phyloP scores from a whole-genome alignment of 23 tunicate species.

The Botrylloides violaceus region DNA sequence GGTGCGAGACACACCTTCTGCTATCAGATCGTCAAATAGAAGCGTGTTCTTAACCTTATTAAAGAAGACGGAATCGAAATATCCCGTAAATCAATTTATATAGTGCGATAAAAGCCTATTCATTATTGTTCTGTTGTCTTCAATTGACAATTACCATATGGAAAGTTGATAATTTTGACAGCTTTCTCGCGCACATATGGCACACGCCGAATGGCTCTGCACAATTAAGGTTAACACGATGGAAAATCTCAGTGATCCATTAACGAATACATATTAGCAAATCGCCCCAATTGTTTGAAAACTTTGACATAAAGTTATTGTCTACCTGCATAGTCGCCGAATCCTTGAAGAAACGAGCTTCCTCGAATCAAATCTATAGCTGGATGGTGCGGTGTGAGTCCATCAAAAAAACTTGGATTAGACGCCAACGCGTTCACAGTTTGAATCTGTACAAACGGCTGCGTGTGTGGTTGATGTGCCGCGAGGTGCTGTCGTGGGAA shows the following conservation, averaged over 20 bases:
- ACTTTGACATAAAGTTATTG: background rate
- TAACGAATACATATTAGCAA: too few species aligned
- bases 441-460: conserved; percentile 1
- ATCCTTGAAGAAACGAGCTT: conserved; percentile 14
- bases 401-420: conserved; percentile 1
- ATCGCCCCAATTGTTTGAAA: too few species aligned
- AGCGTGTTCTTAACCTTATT: background rate
- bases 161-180: background rate
- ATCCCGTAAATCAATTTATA: background rate
- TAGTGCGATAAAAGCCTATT: background rate
- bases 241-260: too few species aligned
- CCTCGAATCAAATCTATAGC: conserved; percentile 19
- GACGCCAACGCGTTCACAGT: background rate
- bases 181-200: too few species aligned
- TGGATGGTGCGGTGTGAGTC: background rate
- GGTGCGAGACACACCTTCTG: background rate
- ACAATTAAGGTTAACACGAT: too few species aligned
- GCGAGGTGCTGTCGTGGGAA: conserved; percentile 21
- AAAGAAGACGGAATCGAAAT: background rate
- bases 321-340: conserved; percentile 13
- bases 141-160: background rate
- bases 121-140: background rate
- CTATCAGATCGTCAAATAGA: background rate
- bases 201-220: too few species aligned
- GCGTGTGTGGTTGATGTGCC: background rate